These are phyloP conservation scores for Pterostichus madidus DNA, from an alignment of 2,888 invertebrate species.

Conservation along the genomic window DNA sequence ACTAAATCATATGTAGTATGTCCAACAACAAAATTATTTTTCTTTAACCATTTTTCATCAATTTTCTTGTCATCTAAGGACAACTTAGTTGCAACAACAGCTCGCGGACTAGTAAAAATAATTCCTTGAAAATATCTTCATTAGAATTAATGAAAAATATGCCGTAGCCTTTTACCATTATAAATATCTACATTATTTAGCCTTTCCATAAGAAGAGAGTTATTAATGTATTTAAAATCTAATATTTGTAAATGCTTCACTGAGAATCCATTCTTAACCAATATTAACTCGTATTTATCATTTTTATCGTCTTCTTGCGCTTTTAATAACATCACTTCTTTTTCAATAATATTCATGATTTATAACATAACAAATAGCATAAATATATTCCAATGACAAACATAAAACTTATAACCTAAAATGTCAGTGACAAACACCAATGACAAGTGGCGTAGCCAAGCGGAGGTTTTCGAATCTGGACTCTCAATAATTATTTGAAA, in stretches of 20 bases:
- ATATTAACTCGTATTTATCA: constrained; percentile 77
- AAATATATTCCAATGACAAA: neutral
- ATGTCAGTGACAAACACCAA: too few relatives aligned
- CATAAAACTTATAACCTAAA: constrained; percentile 8
- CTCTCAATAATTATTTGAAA: neutral
- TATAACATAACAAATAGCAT: too few relatives aligned
- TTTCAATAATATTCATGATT: constrained; percentile 71
- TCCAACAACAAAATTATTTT: constrained; percentile 79
- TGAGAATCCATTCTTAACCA: constrained; percentile 77
- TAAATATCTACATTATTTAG: constrained; percentile 77
- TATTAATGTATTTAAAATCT: constrained; percentile 78
- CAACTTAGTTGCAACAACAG: constrained; percentile 78
- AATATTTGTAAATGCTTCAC: constrained; percentile 79
- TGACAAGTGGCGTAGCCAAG: too few relatives aligned
- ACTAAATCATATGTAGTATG: constrained; percentile 79
- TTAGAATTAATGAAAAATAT: neutral
- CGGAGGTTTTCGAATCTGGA: too few relatives aligned
- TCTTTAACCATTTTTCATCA: constrained; percentile 75
- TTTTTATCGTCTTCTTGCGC: constrained; percentile 72
- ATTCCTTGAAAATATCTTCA: constrained; percentile 72
- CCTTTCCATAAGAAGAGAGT: constrained; percentile 76
- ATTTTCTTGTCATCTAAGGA: constrained; percentile 73
- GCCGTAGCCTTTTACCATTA: constrained; percentile 73
- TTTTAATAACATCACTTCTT: constrained; percentile 74
- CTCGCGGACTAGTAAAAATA: constrained; percentile 80